Evolutionary conservation across 2,797 vertebrate genomes (phyloP).

Genomic region (Emys orbicularis): DNA sequence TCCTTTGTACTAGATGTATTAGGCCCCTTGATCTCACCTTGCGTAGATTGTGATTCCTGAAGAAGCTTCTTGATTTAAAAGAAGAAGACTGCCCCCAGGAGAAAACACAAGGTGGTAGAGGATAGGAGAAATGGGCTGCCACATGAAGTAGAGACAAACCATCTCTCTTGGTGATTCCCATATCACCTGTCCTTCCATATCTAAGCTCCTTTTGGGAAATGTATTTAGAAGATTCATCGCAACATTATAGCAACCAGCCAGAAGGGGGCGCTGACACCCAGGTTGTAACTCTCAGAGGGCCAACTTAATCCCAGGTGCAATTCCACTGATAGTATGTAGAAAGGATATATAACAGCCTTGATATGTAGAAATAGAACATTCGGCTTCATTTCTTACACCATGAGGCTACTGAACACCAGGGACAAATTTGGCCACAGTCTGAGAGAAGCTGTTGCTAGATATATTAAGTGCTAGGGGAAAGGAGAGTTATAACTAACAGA

Average conservation of each 20-base stretch:
- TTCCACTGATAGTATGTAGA: background rate
- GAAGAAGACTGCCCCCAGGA: background rate
- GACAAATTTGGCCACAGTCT: background rate
- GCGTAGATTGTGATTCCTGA: background rate
- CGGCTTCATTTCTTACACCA: background rate
- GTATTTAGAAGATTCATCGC: background rate
- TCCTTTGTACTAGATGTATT: background rate
- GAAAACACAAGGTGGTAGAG: background rate
- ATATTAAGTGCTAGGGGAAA: background rate
- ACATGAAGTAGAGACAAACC: background rate
- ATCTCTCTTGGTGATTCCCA: background rate
- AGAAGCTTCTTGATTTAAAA: background rate
- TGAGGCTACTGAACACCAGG: background rate
- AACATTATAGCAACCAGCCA: constrained; percentile 44
- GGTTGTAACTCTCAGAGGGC: constrained; percentile 3
- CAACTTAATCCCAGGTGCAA: constrained; percentile 10
- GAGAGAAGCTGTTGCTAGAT: background rate
- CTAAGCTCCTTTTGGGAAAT: background rate
- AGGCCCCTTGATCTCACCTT: background rate
- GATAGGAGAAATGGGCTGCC: accelerated
- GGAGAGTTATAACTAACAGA: background rate
- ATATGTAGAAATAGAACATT: background rate
- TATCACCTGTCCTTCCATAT: background rate
- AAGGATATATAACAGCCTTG: background rate
- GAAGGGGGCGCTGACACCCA: constrained; percentile 63